phyloP scores from a whole-genome alignment of 2,888 invertebrate genomes.

The Tuta absoluta region DNA sequence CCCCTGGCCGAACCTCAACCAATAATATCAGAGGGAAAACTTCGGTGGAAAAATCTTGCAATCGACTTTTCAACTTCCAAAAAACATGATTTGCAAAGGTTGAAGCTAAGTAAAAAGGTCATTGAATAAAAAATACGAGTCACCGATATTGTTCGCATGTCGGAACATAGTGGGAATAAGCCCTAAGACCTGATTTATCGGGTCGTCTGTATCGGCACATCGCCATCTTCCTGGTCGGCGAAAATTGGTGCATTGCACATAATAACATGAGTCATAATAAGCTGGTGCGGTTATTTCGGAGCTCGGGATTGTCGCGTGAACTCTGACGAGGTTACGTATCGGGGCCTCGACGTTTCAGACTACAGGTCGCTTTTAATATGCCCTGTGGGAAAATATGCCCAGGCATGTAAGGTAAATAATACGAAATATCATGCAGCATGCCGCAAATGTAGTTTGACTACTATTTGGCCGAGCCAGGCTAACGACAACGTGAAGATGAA shows the following conservation, averaged over 20 bases:
- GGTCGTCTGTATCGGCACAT: slow-evolving; percentile 30
- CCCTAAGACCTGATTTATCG: slow-evolving; percentile 48
- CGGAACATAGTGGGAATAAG: background rate
- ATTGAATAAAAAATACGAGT: no score
- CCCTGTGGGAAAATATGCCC: background rate
- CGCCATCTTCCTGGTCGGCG: slow-evolving; percentile 43
- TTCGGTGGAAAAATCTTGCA: no score
- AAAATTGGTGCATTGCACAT: slow-evolving; percentile 40
- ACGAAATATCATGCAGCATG: background rate
- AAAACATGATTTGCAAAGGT: no score
- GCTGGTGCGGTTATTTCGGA: slow-evolving; percentile 25
- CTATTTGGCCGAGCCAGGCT: no score
- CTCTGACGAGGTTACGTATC: background rate
- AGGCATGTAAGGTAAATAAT: background rate
- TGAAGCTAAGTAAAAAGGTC: no score
- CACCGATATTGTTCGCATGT: background rate
- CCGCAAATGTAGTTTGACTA: no score
- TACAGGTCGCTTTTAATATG: slow-evolving; percentile 3
- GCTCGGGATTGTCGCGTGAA: slow-evolving; percentile 1
- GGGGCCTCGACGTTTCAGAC: background rate
- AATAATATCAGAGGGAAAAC: no score
- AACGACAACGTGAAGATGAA: no score
- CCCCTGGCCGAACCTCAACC: no score
- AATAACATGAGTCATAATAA: slow-evolving; percentile 28
- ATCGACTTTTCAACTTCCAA: no score